Evolutionary conservation across 2,113 vertebrate species (phyloP).

Genomic region (Colinus virginianus): DNA sequence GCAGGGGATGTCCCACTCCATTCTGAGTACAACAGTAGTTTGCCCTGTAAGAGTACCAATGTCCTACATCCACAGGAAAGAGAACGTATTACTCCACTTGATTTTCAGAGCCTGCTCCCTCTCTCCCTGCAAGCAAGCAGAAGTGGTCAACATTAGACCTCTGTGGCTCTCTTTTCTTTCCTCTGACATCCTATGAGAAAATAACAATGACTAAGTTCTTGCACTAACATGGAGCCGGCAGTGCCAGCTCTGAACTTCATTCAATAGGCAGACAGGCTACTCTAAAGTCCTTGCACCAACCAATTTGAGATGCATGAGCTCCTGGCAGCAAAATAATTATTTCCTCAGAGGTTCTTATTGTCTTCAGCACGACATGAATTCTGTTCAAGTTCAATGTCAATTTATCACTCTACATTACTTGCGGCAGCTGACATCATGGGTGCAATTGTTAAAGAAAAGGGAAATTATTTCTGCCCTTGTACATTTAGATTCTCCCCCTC

Average conservation of each 20-base stretch:
- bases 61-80: background rate
- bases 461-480: conserved; percentile 64
- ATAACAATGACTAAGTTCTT: conserved; percentile 26
- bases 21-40: background rate
- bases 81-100: background rate
- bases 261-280: conserved; percentile 17
- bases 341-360: conserved; percentile 61
- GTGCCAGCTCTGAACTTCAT: conserved; percentile 25
- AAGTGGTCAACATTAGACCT: conserved; percentile 44
- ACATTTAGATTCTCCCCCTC: conserved; percentile 19
- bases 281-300: conserved; percentile 24
- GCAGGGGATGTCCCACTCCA: background rate
- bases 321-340: conserved; percentile 78
- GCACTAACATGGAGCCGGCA: conserved; percentile 23
- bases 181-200: conserved; percentile 39
- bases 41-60: background rate
- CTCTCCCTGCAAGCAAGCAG: conserved; percentile 1
- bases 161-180: conserved; percentile 7
- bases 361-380: conserved; percentile 45
- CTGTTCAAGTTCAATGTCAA: conserved; percentile 71
- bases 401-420: conserved; percentile 54
- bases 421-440: conserved; percentile 63
- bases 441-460: conserved; percentile 57
- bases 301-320: conserved; percentile 76
- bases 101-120: background rate